Conservation (phyloP, 1,140 invertebrate species). For the Amyelois transitella region DNA sequence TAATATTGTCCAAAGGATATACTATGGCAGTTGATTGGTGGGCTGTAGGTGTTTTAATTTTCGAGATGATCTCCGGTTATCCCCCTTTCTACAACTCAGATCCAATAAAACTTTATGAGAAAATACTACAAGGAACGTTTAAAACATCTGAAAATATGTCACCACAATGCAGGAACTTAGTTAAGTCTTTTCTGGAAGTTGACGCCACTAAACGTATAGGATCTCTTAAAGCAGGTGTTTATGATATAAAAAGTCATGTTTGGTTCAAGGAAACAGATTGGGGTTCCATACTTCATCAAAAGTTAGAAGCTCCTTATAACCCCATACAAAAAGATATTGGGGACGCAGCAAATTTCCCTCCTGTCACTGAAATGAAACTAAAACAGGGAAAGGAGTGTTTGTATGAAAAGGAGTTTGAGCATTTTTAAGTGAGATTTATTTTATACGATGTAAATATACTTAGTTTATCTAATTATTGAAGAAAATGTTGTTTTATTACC, state of each 20-base stretch:
- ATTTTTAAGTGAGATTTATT: slow-evolving; percentile 46
- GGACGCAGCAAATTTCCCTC: slow-evolving; percentile 84
- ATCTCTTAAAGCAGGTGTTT: slow-evolving; percentile 86
- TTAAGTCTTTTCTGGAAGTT: slow-evolving; percentile 87
- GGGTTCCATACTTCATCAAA: slow-evolving; percentile 87
- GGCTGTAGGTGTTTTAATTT: slow-evolving; percentile 92
- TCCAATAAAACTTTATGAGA: slow-evolving; percentile 92
- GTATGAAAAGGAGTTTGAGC: slow-evolving; percentile 59
- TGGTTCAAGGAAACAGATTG: slow-evolving; percentile 87
- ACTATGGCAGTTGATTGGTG: slow-evolving; percentile 97
- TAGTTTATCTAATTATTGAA: not conserved
- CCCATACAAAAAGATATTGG: slow-evolving; percentile 80
- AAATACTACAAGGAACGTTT: slow-evolving; percentile 83
- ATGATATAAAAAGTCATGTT: slow-evolving; percentile 79
- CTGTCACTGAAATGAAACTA: slow-evolving; percentile 56
- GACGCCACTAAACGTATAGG: slow-evolving; percentile 93
- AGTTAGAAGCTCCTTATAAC: slow-evolving; percentile 83
- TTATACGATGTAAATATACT: slow-evolving; percentile 8
- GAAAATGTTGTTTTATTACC: not conserved
- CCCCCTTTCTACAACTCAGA: slow-evolving; percentile 89
- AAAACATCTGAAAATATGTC: slow-evolving; percentile 80
- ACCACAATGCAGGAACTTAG: slow-evolving; percentile 86
- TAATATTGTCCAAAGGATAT: slow-evolving; percentile 95
- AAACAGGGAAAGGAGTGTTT: slow-evolving; percentile 41
- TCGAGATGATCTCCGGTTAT: slow-evolving; percentile 86